Evolutionary conservation across 2,113 vertebrate genomes (phyloP).

Genomic region (Cyprinodon tularosa): DNA sequence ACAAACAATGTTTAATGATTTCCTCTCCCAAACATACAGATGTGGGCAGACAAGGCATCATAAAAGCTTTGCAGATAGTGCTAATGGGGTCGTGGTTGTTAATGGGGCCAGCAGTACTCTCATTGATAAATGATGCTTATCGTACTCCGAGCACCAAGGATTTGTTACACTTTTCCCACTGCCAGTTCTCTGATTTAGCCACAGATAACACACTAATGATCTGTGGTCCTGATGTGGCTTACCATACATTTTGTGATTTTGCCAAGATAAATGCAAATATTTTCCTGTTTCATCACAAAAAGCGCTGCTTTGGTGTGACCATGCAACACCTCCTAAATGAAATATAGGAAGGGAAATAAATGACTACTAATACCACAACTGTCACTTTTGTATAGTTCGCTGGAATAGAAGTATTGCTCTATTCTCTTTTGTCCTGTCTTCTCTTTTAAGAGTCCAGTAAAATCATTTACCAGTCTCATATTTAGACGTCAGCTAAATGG

Average conservation of each 20-base stretch:
- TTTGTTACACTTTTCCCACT: conserved; percentile 75
- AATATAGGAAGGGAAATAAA: neutral
- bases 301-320: neutral
- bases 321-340: neutral
- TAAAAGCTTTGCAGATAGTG: conserved; percentile 77
- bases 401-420: conserved; percentile 47
- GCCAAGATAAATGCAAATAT: conserved; percentile 20
- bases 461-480: conserved; percentile 59
- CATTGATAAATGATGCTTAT: conserved; percentile 82
- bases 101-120: conserved; percentile 79
- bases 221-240: conserved; percentile 40
- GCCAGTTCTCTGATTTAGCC: conserved; percentile 64
- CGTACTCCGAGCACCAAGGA: conserved; percentile 69
- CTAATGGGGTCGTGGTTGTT: conserved; percentile 81
- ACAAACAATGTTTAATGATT: conserved; percentile 79
- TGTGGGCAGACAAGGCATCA: conserved; percentile 74
- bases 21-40: conserved; percentile 76
- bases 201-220: conserved; percentile 71
- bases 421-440: conserved; percentile 44
- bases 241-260: conserved; percentile 16
- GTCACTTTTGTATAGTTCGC: conserved; percentile 46
- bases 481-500: conserved; percentile 55
- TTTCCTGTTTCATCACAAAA: conserved; percentile 8
- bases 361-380: conserved; percentile 44
- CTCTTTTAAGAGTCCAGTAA: conserved; percentile 48